phyloP scores from a whole-genome alignment of 2,888 invertebrate species.

The Xylota sylvarum region DNA sequence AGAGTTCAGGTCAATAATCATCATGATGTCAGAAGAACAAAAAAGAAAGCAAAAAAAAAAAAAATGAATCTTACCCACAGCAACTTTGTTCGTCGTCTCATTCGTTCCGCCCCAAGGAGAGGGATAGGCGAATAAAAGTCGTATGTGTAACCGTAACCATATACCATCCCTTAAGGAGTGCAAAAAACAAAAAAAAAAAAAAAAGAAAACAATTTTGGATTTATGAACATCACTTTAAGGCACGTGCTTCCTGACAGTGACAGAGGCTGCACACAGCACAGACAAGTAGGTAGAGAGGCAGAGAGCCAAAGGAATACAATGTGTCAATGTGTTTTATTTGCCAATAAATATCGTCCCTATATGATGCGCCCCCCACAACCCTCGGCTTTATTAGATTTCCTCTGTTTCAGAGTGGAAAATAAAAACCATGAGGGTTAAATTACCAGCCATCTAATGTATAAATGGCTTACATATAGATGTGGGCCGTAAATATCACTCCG shows the following conservation, averaged over 20 bases:
- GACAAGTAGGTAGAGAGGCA: constrained; percentile 41
- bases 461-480: constrained; percentile 67
- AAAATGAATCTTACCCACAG: constrained; percentile 33
- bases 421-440: constrained; percentile 77
- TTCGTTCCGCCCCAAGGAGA: constrained; percentile 23
- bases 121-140: constrained; percentile 62
- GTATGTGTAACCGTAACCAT: constrained; percentile 63
- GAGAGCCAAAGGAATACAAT: constrained; percentile 60
- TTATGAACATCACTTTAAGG: constrained; percentile 77
- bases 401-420: constrained; percentile 63
- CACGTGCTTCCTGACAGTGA: constrained; percentile 75
- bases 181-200: constrained; percentile 50
- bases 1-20: constrained; percentile 74
- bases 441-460: constrained; percentile 74
- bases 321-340: constrained; percentile 77
- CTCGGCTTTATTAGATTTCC: constrained; percentile 70
- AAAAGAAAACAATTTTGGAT: constrained; percentile 70
- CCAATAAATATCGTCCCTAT: constrained; percentile 75
- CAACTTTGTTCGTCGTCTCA: constrained; percentile 45
- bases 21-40: constrained; percentile 62
- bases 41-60: constrained; percentile 14
- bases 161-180: constrained; percentile 50
- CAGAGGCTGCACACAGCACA: constrained; percentile 46
- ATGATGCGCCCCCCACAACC: constrained; percentile 44
- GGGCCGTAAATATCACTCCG: constrained; percentile 57